Evolutionary conservation across 1,140 invertebrate species (phyloP).

Genomic region (Mamestra configurata): DNA sequence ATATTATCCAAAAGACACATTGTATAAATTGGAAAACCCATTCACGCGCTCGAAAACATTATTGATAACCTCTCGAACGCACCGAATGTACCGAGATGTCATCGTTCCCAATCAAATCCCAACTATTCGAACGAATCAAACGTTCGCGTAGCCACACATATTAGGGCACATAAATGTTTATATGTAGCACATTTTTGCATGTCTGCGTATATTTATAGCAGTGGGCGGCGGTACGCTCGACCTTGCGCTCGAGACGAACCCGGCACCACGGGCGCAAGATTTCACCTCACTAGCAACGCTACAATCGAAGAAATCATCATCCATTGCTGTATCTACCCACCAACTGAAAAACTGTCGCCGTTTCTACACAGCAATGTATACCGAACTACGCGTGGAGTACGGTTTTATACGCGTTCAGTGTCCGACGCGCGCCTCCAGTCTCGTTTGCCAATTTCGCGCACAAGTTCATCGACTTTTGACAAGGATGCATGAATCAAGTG

Average conservation of each 20-base stretch:
- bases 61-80: neutral
- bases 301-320: constrained; percentile 35
- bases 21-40: neutral
- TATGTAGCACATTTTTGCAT: constrained; percentile 78
- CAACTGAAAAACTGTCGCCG: neutral
- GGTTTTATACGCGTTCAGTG: constrained; percentile 54
- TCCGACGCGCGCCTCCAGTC: constrained; percentile 67
- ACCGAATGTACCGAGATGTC: constrained; percentile 30
- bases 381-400: neutral
- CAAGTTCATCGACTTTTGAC: constrained; percentile 81
- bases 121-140: constrained; percentile 53
- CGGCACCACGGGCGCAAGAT: constrained; percentile 61
- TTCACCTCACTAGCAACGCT: constrained; percentile 51
- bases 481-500: constrained; percentile 68
- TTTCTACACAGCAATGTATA: constrained; percentile 56
- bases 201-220: constrained; percentile 83
- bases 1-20: too few species aligned
- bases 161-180: constrained; percentile 69
- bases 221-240: constrained; percentile 79
- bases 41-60: neutral
- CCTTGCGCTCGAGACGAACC: constrained; percentile 80
- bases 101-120: constrained; percentile 44
- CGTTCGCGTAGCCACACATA: constrained; percentile 54
- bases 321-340: constrained; percentile 59
- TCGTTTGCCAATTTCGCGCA: constrained; percentile 84